A percentile compares a stretch with the other conserved stretches of the same genome.
phyloP scores from a whole-genome alignment of 1,140 invertebrate genomes.

The Tetramorium alpestre region DNA sequence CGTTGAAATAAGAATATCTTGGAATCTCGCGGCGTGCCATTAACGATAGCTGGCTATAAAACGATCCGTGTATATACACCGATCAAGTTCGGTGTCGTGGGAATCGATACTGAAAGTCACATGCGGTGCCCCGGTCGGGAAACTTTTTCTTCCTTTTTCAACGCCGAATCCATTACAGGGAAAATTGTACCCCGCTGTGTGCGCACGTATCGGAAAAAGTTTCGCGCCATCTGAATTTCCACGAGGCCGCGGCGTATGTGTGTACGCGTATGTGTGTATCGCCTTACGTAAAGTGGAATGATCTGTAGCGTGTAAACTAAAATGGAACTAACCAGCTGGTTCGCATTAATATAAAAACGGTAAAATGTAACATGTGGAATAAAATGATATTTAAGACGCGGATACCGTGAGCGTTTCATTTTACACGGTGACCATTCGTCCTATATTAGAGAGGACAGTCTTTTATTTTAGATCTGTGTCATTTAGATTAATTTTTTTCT shows the following conservation, averaged over 20 bases:
- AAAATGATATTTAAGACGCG: background rate
- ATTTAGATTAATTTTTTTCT: no score
- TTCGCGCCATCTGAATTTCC: conserved; percentile 5
- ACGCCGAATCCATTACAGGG: conserved; percentile 22
- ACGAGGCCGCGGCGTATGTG: background rate
- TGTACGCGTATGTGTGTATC: background rate
- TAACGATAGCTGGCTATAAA: background rate
- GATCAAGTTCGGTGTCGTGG: conserved; percentile 22
- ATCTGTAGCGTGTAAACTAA: background rate
- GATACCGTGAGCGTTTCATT: background rate
- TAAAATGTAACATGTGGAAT: background rate
- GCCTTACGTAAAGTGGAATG: background rate
- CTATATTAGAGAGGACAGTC: no score
- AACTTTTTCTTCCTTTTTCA: conserved; percentile 15
- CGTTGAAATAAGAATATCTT: background rate
- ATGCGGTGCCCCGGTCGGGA: background rate
- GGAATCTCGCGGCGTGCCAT: background rate
- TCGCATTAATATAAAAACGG: background rate
- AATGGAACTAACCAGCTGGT: background rate
- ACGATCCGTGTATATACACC: background rate
- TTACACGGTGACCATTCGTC: background rate
- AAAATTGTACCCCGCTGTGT: background rate
- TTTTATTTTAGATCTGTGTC: no score
- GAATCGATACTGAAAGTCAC: conserved; percentile 36
- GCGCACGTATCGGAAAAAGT: conserved; percentile 17